Conservation (phyloP, 2,888 invertebrate genomes). For the Philereme transversata region DNA sequence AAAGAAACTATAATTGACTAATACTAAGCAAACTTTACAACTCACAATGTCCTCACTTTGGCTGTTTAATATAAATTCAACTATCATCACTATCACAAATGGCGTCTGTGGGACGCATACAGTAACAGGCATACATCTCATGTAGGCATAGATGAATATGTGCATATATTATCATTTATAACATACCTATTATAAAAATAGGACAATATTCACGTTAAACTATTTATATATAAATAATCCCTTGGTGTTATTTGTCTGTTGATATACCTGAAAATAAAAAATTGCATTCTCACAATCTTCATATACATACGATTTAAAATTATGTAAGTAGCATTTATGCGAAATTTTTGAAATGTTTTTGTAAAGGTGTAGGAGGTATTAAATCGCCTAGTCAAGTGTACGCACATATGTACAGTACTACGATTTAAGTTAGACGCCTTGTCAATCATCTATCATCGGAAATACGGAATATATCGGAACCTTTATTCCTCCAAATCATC, state of each 20-base stretch:
- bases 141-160: conserved; percentile 48
- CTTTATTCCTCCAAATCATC: no score
- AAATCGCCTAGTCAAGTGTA: no score
- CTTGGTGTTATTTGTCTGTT: conserved; percentile 14
- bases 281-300: conserved; percentile 6
- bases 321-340: no score
- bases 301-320: no score
- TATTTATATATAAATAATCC: conserved; percentile 14
- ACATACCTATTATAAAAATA: conserved; percentile 13
- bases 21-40: no score
- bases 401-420: no score
- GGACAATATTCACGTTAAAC: conserved; percentile 4
- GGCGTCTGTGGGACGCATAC: conserved; percentile 10
- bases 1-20: no score
- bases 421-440: no score
- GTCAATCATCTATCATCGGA: no score
- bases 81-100: conserved; percentile 26
- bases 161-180: conserved; percentile 14
- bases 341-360: no score
- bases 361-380: no score
- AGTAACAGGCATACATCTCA: conserved; percentile 48
- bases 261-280: conserved; percentile 23
- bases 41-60: conserved; percentile 5
- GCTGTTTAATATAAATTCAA: conserved; percentile 3
- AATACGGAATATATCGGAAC: no score